Percentiles rank a stretch among this genome's conserved stretches.
phyloP scores from a whole-genome alignment of 2,888 invertebrate species.

The Cyrtodaria siliqua region DNA sequence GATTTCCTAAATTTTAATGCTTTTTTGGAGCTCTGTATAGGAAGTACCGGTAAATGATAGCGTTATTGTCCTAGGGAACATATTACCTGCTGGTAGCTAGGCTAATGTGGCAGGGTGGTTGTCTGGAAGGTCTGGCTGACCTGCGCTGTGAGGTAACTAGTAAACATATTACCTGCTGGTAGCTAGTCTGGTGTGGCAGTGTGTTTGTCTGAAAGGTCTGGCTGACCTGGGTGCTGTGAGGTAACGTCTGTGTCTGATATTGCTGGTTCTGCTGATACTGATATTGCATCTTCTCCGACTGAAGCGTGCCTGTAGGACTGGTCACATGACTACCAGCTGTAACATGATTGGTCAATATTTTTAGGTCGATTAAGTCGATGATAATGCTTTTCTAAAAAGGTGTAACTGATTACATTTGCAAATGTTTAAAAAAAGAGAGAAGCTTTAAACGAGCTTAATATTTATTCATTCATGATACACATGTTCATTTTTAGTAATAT shows the following conservation, averaged over 20 bases:
- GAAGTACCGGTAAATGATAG: too few species aligned
- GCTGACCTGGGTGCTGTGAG: constrained; percentile 38
- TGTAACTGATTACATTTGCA: too few species aligned
- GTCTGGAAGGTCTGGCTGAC: constrained; percentile 22
- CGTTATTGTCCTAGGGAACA: too few species aligned
- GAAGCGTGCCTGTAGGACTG: constrained; percentile 56
- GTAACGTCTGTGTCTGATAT: constrained; percentile 59
- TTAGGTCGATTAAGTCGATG: too few species aligned
- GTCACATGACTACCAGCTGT: constrained; percentile 46
- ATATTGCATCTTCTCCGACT: constrained; percentile 64
- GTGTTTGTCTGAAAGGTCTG: constrained; percentile 28
- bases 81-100: constrained; percentile 46
- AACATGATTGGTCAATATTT: too few species aligned
- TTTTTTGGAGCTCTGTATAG: too few species aligned
- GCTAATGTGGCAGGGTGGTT: constrained; percentile 46
- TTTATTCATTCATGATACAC: too few species aligned
- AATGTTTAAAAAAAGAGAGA: too few species aligned
- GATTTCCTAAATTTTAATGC: too few species aligned
- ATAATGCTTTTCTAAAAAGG: too few species aligned
- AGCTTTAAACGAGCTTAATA: too few species aligned
- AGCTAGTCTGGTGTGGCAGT: constrained; percentile 46
- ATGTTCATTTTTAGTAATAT: too few species aligned
- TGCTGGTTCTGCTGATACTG: constrained; percentile 61
- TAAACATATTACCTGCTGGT: constrained; percentile 51
- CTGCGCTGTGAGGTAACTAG: constrained; percentile 46